Evolutionary conservation across 2,888 invertebrate genomes (phyloP).

Genomic region (Drosophila lutescens): DNA sequence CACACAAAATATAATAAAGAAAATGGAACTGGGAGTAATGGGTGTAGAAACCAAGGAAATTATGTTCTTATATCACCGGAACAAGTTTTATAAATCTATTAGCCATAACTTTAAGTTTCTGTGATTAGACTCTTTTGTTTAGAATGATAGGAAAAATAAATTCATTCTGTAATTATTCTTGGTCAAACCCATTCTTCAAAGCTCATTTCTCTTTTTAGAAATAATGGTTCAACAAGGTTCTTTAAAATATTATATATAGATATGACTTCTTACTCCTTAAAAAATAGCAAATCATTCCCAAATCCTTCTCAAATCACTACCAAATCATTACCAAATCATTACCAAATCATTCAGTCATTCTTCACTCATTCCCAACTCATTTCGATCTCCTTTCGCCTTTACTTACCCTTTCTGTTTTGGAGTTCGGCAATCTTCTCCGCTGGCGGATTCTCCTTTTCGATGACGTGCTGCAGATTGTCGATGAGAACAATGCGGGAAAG

Average conservation of each 20-base stretch:
- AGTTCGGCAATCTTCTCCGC: slow-evolving; percentile 88
- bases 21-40: background rate
- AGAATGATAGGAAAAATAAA: too few species aligned
- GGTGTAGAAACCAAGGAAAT: background rate
- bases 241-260: too few species aligned
- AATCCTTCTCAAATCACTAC: background rate
- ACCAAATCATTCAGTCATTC: background rate
- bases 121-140: too few species aligned
- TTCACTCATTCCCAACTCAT: background rate
- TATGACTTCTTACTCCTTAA: too few species aligned
- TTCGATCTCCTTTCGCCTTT: background rate
- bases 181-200: too few species aligned
- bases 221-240: too few species aligned
- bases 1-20: background rate
- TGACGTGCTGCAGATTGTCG: slow-evolving; percentile 90
- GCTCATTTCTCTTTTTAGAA: too few species aligned
- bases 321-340: background rate
- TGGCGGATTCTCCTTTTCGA: slow-evolving; percentile 91
- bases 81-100: too few species aligned
- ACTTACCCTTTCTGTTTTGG: slow-evolving; percentile 89
- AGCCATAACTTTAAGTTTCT: too few species aligned
- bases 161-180: too few species aligned
- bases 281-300: too few species aligned
- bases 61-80: too few species aligned
- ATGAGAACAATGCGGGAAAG: slow-evolving; percentile 90